Conservation (phyloP, 2,797 vertebrate genomes). For the Xerus rutilus region DNA sequence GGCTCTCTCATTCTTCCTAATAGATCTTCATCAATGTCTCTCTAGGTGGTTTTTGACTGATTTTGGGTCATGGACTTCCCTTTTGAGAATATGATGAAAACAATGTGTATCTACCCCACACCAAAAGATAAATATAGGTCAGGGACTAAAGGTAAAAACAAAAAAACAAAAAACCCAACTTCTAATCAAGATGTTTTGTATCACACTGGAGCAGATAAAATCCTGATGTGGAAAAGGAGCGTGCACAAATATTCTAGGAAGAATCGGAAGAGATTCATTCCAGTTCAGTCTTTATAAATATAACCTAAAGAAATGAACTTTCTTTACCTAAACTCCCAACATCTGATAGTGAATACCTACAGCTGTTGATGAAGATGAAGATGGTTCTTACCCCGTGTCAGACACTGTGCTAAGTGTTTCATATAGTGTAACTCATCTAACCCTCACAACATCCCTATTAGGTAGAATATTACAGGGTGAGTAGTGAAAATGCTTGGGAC, state of each 20-base stretch:
- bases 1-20: background rate
- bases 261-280: background rate
- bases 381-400: background rate
- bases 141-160: background rate
- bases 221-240: background rate
- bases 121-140: slow-evolving; percentile 55
- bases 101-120: background rate
- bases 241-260: background rate
- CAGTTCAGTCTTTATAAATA: background rate
- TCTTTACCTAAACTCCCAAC: background rate
- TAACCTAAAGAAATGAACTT: background rate
- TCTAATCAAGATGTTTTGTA: slow-evolving; percentile 3
- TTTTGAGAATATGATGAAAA: slow-evolving; percentile 50
- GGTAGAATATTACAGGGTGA: background rate
- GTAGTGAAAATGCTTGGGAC: background rate
- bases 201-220: background rate
- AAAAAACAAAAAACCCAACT: background rate
- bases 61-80: slow-evolving; percentile 48
- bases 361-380: background rate
- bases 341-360: background rate
- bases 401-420: background rate
- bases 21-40: background rate
- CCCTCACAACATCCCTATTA: background rate
- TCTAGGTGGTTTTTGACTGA: background rate
- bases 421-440: background rate